Percentiles rank a stretch among this genome's conserved stretches.
Evolutionary conservation across 35 echinoderm and acorn worm genomes (phyloP).

Genomic region (Strongylocentrotus purpuratus): DNA sequence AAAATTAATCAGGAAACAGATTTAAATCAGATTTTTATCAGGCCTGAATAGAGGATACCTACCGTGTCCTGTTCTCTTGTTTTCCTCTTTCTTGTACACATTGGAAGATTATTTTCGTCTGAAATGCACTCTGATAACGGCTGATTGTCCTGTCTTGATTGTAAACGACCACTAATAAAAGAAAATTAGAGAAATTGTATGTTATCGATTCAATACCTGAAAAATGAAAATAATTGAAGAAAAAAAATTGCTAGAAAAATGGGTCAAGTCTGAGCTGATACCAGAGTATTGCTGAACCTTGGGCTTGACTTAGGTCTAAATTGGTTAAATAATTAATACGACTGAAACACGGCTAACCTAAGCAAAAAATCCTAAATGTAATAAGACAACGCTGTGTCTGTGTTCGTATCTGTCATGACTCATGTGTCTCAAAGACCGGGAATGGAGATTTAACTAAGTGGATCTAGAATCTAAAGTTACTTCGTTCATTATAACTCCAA

Average conservation of each 20-base stretch:
- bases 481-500: too few relatives aligned
- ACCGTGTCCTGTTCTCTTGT: conserved; percentile 47
- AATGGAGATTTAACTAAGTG: too few relatives aligned
- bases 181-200: conserved; percentile 14
- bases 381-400: too few relatives aligned
- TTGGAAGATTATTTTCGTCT: conserved; percentile 29
- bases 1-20: too few relatives aligned
- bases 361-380: too few relatives aligned
- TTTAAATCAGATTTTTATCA: too few relatives aligned
- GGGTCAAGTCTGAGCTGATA: neutral
- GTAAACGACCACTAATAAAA: conserved; percentile 43
- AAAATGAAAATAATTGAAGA: neutral
- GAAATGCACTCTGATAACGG: neutral
- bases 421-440: too few relatives aligned
- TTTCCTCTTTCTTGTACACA: conserved; percentile 61
- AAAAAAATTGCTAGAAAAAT: neutral
- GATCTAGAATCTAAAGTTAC: too few relatives aligned
- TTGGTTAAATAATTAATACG: too few relatives aligned
- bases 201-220: neutral
- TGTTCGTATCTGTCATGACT: too few relatives aligned
- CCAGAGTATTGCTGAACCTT: neutral
- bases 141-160: conserved; percentile 41
- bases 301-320: neutral
- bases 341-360: too few relatives aligned
- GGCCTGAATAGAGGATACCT: neutral